Percentiles rank a stretch among this genome's conserved stretches.
phyloP scores from a whole-genome alignment of 2,888 invertebrate species.

The Polymixis flavicincta region DNA sequence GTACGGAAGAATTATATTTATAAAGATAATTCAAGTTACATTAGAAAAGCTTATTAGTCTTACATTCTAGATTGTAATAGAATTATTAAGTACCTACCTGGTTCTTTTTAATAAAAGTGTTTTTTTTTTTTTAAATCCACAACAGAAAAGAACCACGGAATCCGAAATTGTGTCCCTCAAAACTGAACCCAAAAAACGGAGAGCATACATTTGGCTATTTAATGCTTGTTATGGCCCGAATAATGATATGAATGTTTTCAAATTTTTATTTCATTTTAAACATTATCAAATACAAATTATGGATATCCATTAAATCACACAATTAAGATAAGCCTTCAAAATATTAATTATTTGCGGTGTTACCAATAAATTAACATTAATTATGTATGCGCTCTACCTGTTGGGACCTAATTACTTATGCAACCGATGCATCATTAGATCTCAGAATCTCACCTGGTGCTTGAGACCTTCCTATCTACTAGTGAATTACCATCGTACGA shows the following conservation, averaged over 20 bases:
- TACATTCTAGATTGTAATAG: neutral
- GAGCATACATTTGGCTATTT: neutral
- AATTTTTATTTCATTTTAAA: neutral
- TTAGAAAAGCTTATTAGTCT: neutral
- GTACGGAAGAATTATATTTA: too few relatives aligned
- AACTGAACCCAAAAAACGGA: neutral
- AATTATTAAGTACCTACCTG: neutral
- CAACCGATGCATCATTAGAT: slow-evolving; percentile 30
- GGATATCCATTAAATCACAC: neutral
- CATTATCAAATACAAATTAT: neutral
- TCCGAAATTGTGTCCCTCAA: neutral
- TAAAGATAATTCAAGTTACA: too few relatives aligned
- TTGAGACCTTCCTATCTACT: too few relatives aligned
- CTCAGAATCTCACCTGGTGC: neutral
- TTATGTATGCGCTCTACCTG: slow-evolving; percentile 17
- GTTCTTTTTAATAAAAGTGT: neutral
- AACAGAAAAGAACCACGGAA: neutral
- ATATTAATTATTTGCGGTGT: slow-evolving; percentile 14
- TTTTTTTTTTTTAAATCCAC: too few relatives aligned
- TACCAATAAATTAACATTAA: slow-evolving; percentile 29
- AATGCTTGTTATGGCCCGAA: neutral
- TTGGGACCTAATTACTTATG: slow-evolving; percentile 27
- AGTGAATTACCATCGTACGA: neutral
- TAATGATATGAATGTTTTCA: too few relatives aligned
- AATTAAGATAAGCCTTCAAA: slow-evolving; percentile 6